Conservation (phyloP, 2,888 invertebrate genomes). For the Apodemia duryi region DNA sequence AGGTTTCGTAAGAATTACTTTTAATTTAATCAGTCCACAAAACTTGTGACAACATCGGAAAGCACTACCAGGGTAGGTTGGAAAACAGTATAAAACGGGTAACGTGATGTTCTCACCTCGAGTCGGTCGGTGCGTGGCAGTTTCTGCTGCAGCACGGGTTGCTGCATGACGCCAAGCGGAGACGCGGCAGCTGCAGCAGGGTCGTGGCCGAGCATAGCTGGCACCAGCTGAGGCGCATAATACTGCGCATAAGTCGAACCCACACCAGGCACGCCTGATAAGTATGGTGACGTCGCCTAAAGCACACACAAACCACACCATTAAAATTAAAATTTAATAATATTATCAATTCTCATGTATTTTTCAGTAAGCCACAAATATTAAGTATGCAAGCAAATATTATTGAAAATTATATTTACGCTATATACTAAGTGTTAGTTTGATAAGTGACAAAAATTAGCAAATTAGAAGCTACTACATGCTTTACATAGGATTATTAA, state of each 20-base stretch:
- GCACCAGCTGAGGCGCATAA: conserved; percentile 94
- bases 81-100: conserved; percentile 42
- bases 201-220: conserved; percentile 93
- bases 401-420: neutral
- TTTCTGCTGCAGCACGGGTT: conserved; percentile 94
- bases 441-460: conserved; percentile 25
- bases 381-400: neutral
- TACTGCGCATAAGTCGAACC: conserved; percentile 95
- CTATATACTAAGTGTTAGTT: conserved; percentile 8
- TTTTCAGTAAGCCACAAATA: neutral
- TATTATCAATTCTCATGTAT: neutral
- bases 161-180: conserved; percentile 91
- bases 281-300: conserved; percentile 94
- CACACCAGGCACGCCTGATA: conserved; percentile 93
- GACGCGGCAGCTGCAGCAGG: conserved; percentile 87
- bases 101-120: conserved; percentile 86
- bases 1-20: conserved; percentile 21
- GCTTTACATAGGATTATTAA: conserved; percentile 56
- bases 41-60: conserved; percentile 53
- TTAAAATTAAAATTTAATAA: neutral
- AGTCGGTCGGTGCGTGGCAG: conserved; percentile 96
- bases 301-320: conserved; percentile 31
- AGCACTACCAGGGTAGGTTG: conserved; percentile 54
- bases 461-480: conserved; percentile 61
- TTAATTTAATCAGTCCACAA: conserved; percentile 24